Evolutionary conservation across 2,113 vertebrate genomes (phyloP).

Genomic region (Dipodomys stephensi): DNA sequence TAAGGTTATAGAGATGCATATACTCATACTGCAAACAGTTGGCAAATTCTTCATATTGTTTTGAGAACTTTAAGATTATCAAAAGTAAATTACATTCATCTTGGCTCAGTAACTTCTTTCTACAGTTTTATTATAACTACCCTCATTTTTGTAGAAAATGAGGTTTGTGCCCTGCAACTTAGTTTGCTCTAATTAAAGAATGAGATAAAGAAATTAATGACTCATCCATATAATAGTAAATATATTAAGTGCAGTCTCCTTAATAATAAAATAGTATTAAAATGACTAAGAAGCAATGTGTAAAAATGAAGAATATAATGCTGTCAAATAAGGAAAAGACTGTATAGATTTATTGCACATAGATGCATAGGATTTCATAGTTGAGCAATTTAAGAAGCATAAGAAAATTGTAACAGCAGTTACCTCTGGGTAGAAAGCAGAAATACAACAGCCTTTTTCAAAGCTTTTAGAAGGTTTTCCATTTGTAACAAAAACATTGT

Average conservation of each 20-base stretch:
- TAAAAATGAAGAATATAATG: not conserved
- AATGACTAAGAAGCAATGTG: not conserved
- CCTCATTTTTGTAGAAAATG: not conserved
- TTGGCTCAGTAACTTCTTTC: not conserved
- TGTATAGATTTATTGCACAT: not conserved
- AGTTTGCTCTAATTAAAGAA: not conserved
- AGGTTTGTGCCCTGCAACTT: not conserved
- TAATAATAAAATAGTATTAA: not conserved
- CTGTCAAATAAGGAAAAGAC: not conserved
- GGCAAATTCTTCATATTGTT: too few species aligned
- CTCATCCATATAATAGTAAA: not conserved
- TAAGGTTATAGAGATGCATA: not conserved
- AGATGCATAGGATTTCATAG: not conserved
- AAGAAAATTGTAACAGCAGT: too few species aligned
- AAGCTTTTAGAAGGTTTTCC: not conserved
- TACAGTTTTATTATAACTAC: not conserved
- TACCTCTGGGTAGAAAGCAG: not conserved
- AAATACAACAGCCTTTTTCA: not conserved
- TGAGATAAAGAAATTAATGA: not conserved
- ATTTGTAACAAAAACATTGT: not conserved
- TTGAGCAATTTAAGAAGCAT: not conserved
- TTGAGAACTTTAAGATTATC: too few species aligned
- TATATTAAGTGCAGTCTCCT: not conserved
- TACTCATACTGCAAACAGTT: not conserved
- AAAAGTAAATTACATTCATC: not conserved